Percentiles rank a stretch among this genome's conserved stretches.
phyloP scores from a whole-genome alignment of 1,140 invertebrate species.

The Samia ricini region DNA sequence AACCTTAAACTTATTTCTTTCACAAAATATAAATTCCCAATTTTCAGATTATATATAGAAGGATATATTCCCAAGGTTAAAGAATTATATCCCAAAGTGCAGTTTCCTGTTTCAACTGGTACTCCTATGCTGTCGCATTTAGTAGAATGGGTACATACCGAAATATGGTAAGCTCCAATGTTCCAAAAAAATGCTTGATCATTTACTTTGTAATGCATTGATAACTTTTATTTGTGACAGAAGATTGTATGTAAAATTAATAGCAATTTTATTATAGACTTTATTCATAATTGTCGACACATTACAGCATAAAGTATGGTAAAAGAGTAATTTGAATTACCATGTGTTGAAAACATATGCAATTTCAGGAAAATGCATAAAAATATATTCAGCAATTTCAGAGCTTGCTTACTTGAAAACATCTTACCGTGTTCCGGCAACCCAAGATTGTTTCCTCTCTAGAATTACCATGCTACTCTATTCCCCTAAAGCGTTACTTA shows the following conservation, averaged over 20 bases:
- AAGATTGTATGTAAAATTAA: not conserved
- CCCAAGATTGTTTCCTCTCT: no score
- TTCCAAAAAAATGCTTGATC: not conserved
- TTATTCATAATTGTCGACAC: not conserved
- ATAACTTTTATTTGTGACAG: not conserved
- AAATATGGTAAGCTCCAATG: slow-evolving; percentile 55
- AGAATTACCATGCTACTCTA: no score
- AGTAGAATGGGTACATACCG: slow-evolving; percentile 84
- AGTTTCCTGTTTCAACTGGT: slow-evolving; percentile 84
- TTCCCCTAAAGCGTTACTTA: not conserved
- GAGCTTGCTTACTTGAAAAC: no score
- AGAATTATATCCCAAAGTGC: slow-evolving; percentile 80
- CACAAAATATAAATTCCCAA: not conserved
- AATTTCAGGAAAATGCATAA: not conserved
- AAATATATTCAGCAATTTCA: no score
- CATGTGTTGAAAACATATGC: not conserved
- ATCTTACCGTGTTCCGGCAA: no score
- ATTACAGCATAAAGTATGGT: not conserved
- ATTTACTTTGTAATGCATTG: not conserved
- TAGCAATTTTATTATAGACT: not conserved
- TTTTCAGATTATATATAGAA: slow-evolving; percentile 80
- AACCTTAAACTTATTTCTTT: not conserved
- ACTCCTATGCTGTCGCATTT: slow-evolving; percentile 85
- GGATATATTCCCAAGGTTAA: slow-evolving; percentile 81
- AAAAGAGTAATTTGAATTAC: not conserved